Conservation (phyloP, 2,113 vertebrate genomes). For the Odontophorus gujanensis region DNA sequence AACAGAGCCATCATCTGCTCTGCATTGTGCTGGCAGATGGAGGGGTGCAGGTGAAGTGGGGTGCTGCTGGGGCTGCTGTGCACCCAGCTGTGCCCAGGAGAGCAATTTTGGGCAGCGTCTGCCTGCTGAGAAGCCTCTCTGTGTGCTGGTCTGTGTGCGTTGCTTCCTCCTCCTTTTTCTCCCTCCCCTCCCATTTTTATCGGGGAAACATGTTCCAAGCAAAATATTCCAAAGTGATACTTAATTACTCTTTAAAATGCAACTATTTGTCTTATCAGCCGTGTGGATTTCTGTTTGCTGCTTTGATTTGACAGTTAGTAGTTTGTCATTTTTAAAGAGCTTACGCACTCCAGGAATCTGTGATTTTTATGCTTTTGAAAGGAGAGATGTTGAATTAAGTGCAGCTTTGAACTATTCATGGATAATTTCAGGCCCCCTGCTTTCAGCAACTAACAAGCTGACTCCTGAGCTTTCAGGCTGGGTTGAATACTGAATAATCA, state of each 20-base stretch:
- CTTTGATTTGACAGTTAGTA: slow-evolving; percentile 74
- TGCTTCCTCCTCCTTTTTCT: neutral
- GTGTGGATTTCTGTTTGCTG: slow-evolving; percentile 54
- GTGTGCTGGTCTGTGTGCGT: neutral
- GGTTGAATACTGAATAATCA: slow-evolving; percentile 54
- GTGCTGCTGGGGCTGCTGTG: neutral
- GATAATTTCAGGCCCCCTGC: slow-evolving; percentile 66
- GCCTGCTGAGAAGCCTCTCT: neutral
- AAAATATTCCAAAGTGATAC: slow-evolving; percentile 68
- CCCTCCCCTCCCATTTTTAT: slow-evolving; percentile 16
- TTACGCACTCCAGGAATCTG: slow-evolving; percentile 63
- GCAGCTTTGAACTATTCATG: slow-evolving; percentile 69
- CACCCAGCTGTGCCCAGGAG: neutral
- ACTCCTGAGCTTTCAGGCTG: slow-evolving; percentile 32
- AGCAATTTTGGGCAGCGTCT: neutral
- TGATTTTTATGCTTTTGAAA: slow-evolving; percentile 69
- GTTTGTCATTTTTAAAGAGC: slow-evolving; percentile 68
- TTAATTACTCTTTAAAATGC: slow-evolving; percentile 74
- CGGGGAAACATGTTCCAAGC: slow-evolving; percentile 56
- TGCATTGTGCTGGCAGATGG: slow-evolving; percentile 19
- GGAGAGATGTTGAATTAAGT: slow-evolving; percentile 70
- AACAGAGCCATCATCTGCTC: neutral
- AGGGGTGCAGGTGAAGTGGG: neutral
- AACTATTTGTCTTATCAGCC: slow-evolving; percentile 69
- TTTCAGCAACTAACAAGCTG: slow-evolving; percentile 55